Evolutionary conservation across 1,140 invertebrate genomes (phyloP).

Genomic region (Mizuhopecten yessoensis): DNA sequence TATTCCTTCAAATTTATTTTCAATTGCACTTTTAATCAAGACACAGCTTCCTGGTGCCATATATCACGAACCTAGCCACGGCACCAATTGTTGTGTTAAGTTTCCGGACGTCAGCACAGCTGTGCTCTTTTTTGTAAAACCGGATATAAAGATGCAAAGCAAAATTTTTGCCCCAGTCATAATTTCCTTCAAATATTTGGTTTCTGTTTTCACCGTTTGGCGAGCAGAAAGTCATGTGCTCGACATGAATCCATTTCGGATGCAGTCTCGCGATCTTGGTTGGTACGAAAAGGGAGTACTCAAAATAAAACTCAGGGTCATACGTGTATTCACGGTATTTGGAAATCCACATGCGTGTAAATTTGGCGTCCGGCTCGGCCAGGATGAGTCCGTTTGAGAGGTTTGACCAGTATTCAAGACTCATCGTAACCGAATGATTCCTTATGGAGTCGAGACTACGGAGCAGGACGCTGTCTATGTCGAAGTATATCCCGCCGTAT

Average conservation of each 20-base stretch:
- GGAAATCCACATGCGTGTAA: background rate
- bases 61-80: background rate
- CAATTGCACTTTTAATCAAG: background rate
- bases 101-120: background rate
- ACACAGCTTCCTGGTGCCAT: background rate
- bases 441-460: background rate
- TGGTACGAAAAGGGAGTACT: background rate
- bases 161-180: background rate
- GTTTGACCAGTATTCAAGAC: background rate
- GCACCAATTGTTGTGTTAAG: background rate
- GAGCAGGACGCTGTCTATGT: background rate
- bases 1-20: too few relatives aligned
- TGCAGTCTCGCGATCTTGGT: background rate
- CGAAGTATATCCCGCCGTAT: background rate
- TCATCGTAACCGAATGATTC: background rate
- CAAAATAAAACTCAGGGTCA: background rate
- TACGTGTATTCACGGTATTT: background rate
- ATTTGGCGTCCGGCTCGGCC: background rate
- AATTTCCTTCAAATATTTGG: background rate
- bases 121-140: background rate
- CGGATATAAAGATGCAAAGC: background rate
- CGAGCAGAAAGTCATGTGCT: constrained; percentile 2
- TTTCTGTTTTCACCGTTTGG: background rate
- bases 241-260: background rate
- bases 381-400: background rate